Evolutionary conservation across 2,113 vertebrate genomes (phyloP).

Genomic region (Pseudorectes ferrugineus): DNA sequence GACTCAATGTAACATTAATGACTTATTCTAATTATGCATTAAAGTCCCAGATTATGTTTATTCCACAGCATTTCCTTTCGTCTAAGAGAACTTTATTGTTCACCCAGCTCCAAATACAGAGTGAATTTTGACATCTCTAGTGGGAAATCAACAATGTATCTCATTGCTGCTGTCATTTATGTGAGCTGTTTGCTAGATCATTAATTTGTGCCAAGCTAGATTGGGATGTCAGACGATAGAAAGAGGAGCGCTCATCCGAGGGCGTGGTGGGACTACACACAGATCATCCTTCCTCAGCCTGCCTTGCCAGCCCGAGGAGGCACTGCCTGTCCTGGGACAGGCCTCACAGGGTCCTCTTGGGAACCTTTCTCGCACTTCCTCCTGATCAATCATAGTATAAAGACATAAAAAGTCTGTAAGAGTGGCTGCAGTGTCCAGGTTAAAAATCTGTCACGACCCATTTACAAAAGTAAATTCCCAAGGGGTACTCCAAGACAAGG

Average conservation of each 20-base stretch:
- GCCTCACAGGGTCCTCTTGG: not conserved
- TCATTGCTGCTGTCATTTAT: not conserved
- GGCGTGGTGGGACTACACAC: not conserved
- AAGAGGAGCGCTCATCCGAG: not conserved
- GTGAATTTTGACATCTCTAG: not conserved
- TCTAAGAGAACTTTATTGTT: not conserved
- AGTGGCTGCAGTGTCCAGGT: not conserved
- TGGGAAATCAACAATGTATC: not conserved
- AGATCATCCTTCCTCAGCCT: not conserved
- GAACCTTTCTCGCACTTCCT: not conserved
- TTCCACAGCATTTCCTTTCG: not conserved
- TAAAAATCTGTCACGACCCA: not conserved
- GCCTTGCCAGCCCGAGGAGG: not conserved
- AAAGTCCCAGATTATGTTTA: not conserved
- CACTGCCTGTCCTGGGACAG: not conserved
- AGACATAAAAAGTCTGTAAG: not conserved
- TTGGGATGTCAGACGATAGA: not conserved
- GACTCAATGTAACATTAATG: not conserved
- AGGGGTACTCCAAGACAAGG: not conserved
- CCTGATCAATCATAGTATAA: not conserved
- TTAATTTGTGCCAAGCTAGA: not conserved
- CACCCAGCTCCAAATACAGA: not conserved
- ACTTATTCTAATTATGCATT: not conserved
- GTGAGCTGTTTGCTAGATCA: not conserved
- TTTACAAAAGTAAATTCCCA: not conserved